Evolutionary conservation across 92 coral and sea anemone species (phyloP), one percentile per base, ranked within the genome.

Genomic region (Porites cylindrica): DNA sequence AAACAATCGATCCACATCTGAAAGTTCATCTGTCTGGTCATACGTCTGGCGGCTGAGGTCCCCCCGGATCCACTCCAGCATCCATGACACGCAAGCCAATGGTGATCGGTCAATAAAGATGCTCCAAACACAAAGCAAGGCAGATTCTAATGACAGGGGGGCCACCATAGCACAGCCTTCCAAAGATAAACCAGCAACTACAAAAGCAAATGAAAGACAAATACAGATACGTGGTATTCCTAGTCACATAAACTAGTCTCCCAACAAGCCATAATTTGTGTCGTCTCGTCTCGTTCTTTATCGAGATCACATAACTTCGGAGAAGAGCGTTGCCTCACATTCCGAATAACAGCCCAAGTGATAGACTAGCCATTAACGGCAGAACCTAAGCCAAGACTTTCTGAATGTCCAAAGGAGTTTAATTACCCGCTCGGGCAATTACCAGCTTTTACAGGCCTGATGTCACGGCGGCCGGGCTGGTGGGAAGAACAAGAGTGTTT

Each of bases 1-100:
- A 72, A 94, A 94, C 23, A 94, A 89, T 62, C 90, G 94, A 77
- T 92, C 98, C 4, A 87, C 82, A n/a, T 87, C 88, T 21, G 85
- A 82, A 1, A 50, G 18, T 19, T 24, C 75, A 50, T 47, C 71
- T 50, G 58, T 81, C 26, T 68, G 73, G 66, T 20, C 80, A 56
- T 17, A 26, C 2, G 88, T 29, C 50, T 65, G 24, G 10, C 20
- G 21, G 26, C 63, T 14, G 29, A 82, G 77, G 50, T 71, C 70
- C 26, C 76, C 79, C 78, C 72, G 61, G 29, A 94, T 79, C 85
- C 91, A 90, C 71, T 90, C 90, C 89, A 94, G 86, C 43, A 94
- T 80, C 98, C 98, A 94, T 14, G 78, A 87, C 52, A 94, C 65
- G 75, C 94, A 90, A n/a, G 84, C 52, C 2, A 70, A 38, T 12